These are phyloP conservation scores for Poeciliopsis occidentalis DNA, from an alignment of 2,113 vertebrate species.

Conservation along the genomic window DNA sequence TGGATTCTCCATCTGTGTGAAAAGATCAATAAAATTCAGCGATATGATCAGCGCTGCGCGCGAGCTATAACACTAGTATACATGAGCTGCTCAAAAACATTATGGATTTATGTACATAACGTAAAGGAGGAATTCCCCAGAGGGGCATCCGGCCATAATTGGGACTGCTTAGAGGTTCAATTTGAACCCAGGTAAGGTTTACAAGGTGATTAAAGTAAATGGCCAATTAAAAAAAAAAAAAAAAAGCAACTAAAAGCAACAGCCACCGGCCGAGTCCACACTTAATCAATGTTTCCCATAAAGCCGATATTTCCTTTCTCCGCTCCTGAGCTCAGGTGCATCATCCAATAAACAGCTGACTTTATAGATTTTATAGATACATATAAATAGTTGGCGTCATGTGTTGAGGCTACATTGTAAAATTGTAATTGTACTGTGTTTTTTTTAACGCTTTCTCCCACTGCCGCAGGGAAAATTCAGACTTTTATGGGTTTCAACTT, in stretches of 20 bases:
- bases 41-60: constrained; percentile 13
- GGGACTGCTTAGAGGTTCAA: constrained; percentile 53
- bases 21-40: constrained; percentile 24
- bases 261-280: constrained; percentile 61
- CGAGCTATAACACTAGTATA: not conserved
- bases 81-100: constrained; percentile 33
- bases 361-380: constrained; percentile 60
- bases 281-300: constrained; percentile 75
- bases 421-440: constrained; percentile 43
- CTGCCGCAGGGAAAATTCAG: constrained; percentile 54
- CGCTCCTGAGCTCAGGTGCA: constrained; percentile 69
- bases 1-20: not conserved
- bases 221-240: constrained; percentile 69
- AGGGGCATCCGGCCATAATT: constrained; percentile 52
- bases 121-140: constrained; percentile 43
- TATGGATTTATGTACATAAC: constrained; percentile 16
- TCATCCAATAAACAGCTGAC: constrained; percentile 49
- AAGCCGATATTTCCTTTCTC: constrained; percentile 67
- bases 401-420: constrained; percentile 59
- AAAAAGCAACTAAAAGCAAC: constrained; percentile 45
- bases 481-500: constrained; percentile 55
- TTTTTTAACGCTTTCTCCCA: constrained; percentile 28
- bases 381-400: constrained; percentile 57
- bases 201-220: constrained; percentile 78
- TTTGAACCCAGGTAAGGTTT: constrained; percentile 68